phyloP scores from a whole-genome alignment of 37 sponge, comb jelly and placozoan genomes.

The Axinella damicornis region DNA sequence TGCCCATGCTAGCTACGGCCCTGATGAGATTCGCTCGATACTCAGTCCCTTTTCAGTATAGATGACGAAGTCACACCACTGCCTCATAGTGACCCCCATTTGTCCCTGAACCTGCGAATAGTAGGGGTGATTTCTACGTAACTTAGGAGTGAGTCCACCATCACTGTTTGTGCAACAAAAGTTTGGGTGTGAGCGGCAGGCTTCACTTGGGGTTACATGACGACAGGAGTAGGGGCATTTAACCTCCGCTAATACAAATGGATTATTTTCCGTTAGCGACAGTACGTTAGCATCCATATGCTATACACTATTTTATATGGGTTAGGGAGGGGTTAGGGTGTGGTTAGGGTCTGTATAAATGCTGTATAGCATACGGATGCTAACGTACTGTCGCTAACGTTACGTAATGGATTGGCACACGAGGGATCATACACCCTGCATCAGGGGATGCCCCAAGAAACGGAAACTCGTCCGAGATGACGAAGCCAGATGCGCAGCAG shows the following conservation, averaged over 20 bases:
- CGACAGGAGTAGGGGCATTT: slow-evolving; percentile 55
- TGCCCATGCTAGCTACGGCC: too few relatives aligned
- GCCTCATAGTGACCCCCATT: slow-evolving; percentile 50
- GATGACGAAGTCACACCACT: slow-evolving; percentile 70
- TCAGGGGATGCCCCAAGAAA: slow-evolving; percentile 30
- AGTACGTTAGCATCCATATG: too few relatives aligned
- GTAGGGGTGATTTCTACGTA: slow-evolving; percentile 25
- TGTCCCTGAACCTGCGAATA: slow-evolving; percentile 64
- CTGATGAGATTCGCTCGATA: slow-evolving; percentile 46
- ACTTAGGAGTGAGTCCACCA: not conserved
- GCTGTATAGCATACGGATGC: too few relatives aligned
- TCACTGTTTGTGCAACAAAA: too few relatives aligned
- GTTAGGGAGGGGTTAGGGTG: too few relatives aligned
- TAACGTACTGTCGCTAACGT: too few relatives aligned
- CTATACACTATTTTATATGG: too few relatives aligned
- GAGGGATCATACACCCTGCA: slow-evolving; percentile 63
- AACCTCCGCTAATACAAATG: slow-evolving; percentile 59
- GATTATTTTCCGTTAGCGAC: too few relatives aligned
- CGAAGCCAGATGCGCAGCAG: too few relatives aligned
- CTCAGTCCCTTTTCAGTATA: slow-evolving; percentile 36
- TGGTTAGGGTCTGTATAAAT: too few relatives aligned
- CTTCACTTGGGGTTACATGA: slow-evolving; percentile 32
- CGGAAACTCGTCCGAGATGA: too few relatives aligned
- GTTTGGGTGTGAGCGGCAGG: slow-evolving; percentile 1
- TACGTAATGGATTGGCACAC: slow-evolving; percentile 15